phyloP scores from a whole-genome alignment of 2,888 invertebrate genomes.

The Rhorus exstirpatorius region DNA sequence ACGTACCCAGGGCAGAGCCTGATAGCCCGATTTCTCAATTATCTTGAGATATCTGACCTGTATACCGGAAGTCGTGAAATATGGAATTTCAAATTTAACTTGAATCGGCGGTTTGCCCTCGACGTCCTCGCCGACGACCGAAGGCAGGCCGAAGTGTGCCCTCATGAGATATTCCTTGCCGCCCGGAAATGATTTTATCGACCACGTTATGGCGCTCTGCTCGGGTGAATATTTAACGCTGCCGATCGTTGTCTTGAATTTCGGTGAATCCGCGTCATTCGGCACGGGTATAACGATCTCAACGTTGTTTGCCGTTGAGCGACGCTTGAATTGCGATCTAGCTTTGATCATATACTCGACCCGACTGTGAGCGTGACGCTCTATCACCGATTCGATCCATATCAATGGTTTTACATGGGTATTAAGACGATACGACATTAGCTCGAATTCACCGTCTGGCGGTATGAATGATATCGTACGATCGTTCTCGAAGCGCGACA shows the following conservation, averaged over 20 bases:
- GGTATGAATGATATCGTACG: constrained; percentile 99
- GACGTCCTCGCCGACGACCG: constrained; percentile 96
- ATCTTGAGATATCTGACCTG: constrained; percentile 98
- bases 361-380: constrained; percentile 98
- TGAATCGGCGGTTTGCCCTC: constrained; percentile 99
- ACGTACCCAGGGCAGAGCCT: constrained; percentile 99
- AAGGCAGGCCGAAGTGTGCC: constrained; percentile 98
- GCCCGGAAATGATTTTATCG: constrained; percentile 98
- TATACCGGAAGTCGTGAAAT: constrained; percentile 99
- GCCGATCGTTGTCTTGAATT: constrained; percentile 98
- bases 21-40: constrained; percentile 99
- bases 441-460: constrained; percentile 99
- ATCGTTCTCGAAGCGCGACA: constrained; percentile 99
- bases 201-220: constrained; percentile 98
- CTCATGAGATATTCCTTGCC: constrained; percentile 99
- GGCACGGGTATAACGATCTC: constrained; percentile 99
- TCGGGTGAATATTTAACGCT: constrained; percentile 99
- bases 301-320: constrained; percentile 99
- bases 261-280: constrained; percentile 98
- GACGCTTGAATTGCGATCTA: constrained; percentile 98
- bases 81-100: constrained; percentile 99
- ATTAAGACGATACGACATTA: constrained; percentile 99
- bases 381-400: constrained; percentile 99
- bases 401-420: constrained; percentile 99
- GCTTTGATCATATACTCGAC: constrained; percentile 99